Evolutionary conservation across 2,113 vertebrate species (phyloP).

Genomic region (Hassar affinis): DNA sequence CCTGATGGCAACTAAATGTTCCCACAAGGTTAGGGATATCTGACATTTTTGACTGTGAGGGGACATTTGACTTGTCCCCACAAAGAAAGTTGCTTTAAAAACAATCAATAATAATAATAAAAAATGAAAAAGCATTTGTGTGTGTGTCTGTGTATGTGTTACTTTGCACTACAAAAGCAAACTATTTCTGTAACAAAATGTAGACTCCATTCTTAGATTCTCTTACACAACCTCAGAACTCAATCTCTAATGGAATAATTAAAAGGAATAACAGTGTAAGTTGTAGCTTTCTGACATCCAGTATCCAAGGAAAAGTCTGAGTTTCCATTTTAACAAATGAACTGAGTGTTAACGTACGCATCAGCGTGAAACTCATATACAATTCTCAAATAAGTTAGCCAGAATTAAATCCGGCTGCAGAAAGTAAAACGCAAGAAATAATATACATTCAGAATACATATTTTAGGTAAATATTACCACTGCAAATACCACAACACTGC

Average conservation of each 20-base stretch:
- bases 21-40: too few species aligned
- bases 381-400: slow-evolving; percentile 26
- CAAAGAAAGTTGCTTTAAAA: too few species aligned
- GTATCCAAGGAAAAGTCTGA: slow-evolving; percentile 29
- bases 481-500: not conserved
- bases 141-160: slow-evolving; percentile 37
- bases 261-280: slow-evolving; percentile 24
- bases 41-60: too few species aligned
- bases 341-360: slow-evolving; percentile 12
- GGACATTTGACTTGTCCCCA: too few species aligned
- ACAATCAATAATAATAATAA: too few species aligned
- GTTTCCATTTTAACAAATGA: slow-evolving; percentile 35
- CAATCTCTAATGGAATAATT: slow-evolving; percentile 34
- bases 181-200: slow-evolving; percentile 7
- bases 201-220: slow-evolving; percentile 24
- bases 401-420: slow-evolving; percentile 26
- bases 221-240: slow-evolving; percentile 9
- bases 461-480: not conserved
- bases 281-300: slow-evolving; percentile 26
- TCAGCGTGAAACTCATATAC: slow-evolving; percentile 24
- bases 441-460: not conserved
- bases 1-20: too few species aligned
- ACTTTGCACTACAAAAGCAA: not conserved
- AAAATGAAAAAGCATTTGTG: too few species aligned
- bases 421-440: slow-evolving; percentile 32